Percentiles rank a stretch among this genome's conserved stretches.
These are phyloP conservation scores for Triops longicaudatus DNA, from an alignment of 1,140 invertebrate species.

Conservation along the genomic window DNA sequence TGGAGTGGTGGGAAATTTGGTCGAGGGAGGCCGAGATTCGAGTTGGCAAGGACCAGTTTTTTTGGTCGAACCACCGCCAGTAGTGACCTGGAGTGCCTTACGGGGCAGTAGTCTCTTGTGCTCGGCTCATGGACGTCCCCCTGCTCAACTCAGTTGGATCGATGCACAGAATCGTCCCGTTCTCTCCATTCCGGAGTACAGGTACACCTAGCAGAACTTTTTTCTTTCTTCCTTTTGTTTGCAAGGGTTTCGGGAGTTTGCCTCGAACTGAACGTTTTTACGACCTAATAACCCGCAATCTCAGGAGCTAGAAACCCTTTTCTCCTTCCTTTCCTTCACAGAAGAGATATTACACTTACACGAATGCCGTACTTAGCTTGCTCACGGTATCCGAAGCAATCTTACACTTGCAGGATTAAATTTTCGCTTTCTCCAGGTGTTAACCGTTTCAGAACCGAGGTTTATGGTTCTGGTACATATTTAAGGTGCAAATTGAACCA, in stretches of 20 bases:
- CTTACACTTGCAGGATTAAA: too few relatives aligned
- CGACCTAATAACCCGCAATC: constrained; percentile 7
- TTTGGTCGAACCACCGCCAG: not conserved
- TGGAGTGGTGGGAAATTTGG: not conserved
- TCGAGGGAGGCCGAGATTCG: not conserved
- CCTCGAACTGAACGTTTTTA: not conserved
- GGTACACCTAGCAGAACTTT: not conserved
- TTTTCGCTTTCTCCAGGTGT: too few relatives aligned
- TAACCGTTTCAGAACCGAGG: too few relatives aligned
- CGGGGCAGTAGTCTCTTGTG: not conserved
- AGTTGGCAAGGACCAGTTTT: not conserved
- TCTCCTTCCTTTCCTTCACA: not conserved
- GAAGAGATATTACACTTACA: not conserved
- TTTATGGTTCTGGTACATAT: too few relatives aligned
- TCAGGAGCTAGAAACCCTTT: not conserved
- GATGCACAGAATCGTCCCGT: not conserved
- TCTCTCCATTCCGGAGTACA: not conserved
- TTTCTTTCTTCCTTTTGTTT: not conserved
- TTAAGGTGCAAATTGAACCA: too few relatives aligned
- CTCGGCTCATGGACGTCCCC: not conserved
- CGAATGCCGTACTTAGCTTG: too few relatives aligned
- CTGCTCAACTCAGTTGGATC: constrained; percentile 7
- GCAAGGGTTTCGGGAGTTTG: not conserved
- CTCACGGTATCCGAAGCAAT: too few relatives aligned
- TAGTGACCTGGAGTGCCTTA: not conserved